Evolutionary conservation across 2,888 invertebrate genomes (phyloP), one percentile per base, ranked within the genome.

Genomic region (Barypeithes pellucidus): DNA sequence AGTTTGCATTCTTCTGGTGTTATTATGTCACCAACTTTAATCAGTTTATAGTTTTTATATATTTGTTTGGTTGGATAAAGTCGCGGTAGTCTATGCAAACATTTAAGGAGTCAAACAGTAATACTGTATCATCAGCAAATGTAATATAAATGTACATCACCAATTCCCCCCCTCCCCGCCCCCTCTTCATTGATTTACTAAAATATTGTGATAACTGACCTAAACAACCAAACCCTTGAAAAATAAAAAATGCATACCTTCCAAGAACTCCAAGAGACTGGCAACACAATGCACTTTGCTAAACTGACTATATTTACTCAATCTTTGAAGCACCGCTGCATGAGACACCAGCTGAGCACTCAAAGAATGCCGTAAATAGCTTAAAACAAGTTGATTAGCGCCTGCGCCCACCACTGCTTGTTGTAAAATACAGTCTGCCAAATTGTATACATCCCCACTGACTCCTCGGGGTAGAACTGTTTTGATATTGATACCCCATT

Each of bases 401-500:
- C 95, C 95, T 29, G 95, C 94, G 29, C 98, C 98, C 43, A 97
- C 95, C 80, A 97, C 90, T 0, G 97, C 97, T 87, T 98, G 97
- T 82, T 97, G 95, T 20, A 98, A 88, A 79, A 98, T 94, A 83
- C 97, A 95, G 84, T 98, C 97, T 50, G 96, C 95, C 79, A 97
- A 88, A 86, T 95, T 95, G 84, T 95, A 95, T n/a, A 95, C 92
- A 88, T 95, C 95, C n/a, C 95, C 95, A 82, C 95, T 95, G 0
- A 95, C 95, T n/a, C 95, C 95, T 83, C 95, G 88, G 0, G 95
- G 95, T 29, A 76, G 39, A n/a, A 76, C 95, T n/a, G 94, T 94
- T 89, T 97, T 97, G 68, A 98, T 95, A 82, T 97, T 95, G 78
- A 97, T 96, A 43, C 97, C 97, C 97, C 97, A 98, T 86, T 96